Conservation (phyloP, 2,888 invertebrate genomes). For the Tetrapedia diversipes region DNA sequence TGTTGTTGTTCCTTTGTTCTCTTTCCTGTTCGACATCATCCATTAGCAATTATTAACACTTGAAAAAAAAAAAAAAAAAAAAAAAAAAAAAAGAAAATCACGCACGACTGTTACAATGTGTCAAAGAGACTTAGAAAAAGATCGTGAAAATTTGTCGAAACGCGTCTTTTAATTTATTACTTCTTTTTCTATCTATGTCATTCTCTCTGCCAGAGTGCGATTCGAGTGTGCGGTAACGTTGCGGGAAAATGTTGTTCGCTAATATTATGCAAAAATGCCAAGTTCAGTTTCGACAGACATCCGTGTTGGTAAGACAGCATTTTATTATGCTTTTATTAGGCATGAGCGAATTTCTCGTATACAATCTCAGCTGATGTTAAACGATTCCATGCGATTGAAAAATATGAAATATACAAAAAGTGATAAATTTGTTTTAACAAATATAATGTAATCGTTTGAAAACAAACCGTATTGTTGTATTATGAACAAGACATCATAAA, state of each 20-base stretch:
- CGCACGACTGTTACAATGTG: background rate
- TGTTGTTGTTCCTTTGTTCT: background rate
- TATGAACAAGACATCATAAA: no score
- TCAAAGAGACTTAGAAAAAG: constrained; percentile 21
- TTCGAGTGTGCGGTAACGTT: constrained; percentile 12
- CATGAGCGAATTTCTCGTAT: constrained; percentile 1
- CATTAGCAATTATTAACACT: background rate
- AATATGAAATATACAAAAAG: background rate
- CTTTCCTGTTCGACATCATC: background rate
- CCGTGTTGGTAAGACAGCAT: constrained; percentile 9
- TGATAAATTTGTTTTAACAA: no score
- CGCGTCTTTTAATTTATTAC: background rate
- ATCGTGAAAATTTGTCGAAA: constrained; percentile 17
- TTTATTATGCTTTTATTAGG: constrained; percentile 1
- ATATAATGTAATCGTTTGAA: no score
- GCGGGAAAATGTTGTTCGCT: constrained; percentile 2
- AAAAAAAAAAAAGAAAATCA: background rate
- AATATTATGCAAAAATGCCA: background rate
- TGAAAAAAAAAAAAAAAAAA: no score
- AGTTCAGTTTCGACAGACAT: constrained; percentile 14
- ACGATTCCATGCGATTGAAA: background rate
- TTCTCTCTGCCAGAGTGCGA: background rate
- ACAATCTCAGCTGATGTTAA: background rate
- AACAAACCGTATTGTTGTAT: background rate
- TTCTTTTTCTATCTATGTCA: background rate